These are phyloP conservation scores for Heterodera schachtii DNA, from an alignment of 1,140 invertebrate genomes.

Conservation along the genomic window DNA sequence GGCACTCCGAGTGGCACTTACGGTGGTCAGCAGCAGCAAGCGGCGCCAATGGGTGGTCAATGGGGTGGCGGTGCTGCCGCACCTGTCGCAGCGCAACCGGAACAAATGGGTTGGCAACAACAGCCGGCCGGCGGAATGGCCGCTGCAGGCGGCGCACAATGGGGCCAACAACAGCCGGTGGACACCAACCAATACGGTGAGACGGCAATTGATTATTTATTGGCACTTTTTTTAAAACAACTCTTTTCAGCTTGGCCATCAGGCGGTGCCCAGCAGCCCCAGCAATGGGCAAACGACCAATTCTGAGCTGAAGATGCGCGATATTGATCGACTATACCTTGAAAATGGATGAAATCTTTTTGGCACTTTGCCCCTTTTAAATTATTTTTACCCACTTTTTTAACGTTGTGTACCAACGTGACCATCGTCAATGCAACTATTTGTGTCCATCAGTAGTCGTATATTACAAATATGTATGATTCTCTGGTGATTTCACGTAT, in stretches of 20 bases:
- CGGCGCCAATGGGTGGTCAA: neutral
- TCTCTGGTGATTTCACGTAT: too few species aligned
- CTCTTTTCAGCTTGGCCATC: neutral
- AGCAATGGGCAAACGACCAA: neutral
- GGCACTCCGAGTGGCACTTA: neutral
- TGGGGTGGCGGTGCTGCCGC: conserved; percentile 29
- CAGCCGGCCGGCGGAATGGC: neutral
- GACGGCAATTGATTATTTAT: neutral
- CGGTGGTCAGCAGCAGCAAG: neutral
- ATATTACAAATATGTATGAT: too few species aligned
- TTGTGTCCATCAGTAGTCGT: neutral
- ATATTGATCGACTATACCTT: neutral
- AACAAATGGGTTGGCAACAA: neutral
- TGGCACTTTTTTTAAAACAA: neutral
- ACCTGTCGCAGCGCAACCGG: conserved; percentile 12
- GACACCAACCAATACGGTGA: conserved; percentile 2
- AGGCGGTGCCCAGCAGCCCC: neutral
- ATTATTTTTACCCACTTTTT: neutral
- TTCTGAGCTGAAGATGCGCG: neutral
- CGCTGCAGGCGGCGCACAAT: neutral
- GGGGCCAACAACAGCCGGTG: neutral
- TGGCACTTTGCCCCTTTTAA: neutral
- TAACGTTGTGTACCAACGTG: too few species aligned
- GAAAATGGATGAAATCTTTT: neutral
- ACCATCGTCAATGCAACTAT: neutral